These are phyloP conservation scores for Rhorus exstirpatorius DNA, from an alignment of 2,888 invertebrate species.

Conservation along the genomic window DNA sequence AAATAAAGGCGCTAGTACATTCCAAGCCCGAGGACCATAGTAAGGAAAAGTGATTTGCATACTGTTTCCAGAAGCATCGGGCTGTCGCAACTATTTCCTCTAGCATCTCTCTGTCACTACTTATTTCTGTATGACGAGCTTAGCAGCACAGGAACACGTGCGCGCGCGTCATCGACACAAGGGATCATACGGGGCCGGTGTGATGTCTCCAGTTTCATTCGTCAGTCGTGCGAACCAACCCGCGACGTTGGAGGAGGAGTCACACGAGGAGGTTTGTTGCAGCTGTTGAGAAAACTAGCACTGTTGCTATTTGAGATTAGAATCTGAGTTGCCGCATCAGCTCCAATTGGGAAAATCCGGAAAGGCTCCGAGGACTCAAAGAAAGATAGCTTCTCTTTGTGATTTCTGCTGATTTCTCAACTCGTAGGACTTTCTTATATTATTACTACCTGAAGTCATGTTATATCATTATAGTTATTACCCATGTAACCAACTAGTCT, in stretches of 20 bases:
- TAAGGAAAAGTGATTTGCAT: background rate
- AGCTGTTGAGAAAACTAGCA: conserved; percentile 29
- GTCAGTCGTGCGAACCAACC: conserved; percentile 63
- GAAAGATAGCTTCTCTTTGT: no score
- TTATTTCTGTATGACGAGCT: conserved; percentile 60
- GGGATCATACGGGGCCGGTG: conserved; percentile 48
- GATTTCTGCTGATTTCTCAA: no score
- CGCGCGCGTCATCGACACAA: conserved; percentile 60
- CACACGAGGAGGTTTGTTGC: conserved; percentile 42
- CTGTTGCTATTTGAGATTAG: conserved; percentile 55
- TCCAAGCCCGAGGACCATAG: background rate
- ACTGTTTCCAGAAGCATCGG: conserved; percentile 58
- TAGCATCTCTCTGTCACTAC: conserved; percentile 56
- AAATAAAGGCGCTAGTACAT: no score
- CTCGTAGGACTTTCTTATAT: no score
- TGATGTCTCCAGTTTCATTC: conserved; percentile 66
- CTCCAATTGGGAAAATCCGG: background rate
- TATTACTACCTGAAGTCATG: no score
- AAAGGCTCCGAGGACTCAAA: background rate
- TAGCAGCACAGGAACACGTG: conserved; percentile 59
- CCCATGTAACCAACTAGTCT: no score
- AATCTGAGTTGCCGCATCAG: conserved; percentile 13
- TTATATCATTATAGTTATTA: no score
- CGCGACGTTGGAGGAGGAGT: conserved; percentile 66
- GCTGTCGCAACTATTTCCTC: conserved; percentile 64